Evolutionary conservation across 2,888 invertebrate species (phyloP).

Genomic region (Margaritifera margaritifera): DNA sequence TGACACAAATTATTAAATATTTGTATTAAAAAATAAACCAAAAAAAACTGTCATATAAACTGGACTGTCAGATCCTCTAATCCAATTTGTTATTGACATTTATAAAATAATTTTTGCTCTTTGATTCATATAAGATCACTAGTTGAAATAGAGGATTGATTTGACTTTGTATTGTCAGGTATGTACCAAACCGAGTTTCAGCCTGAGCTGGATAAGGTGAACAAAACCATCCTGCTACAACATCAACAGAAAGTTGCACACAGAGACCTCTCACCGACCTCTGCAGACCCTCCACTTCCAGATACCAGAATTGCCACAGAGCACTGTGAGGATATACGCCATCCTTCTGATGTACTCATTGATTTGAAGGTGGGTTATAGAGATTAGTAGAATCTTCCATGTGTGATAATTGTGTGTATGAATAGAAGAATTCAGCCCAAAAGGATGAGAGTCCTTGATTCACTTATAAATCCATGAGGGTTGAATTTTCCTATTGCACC

Average conservation of each 20-base stretch:
- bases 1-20: too few species aligned
- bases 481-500: too few species aligned
- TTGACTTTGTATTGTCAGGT: constrained; percentile 20
- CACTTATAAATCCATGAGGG: too few species aligned
- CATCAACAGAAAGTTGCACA: constrained; percentile 6
- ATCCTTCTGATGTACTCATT: constrained; percentile 48
- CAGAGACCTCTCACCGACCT: constrained; percentile 1
- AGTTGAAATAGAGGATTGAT: too few species aligned
- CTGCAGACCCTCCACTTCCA: constrained; percentile 11
- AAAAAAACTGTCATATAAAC: too few species aligned
- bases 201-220: constrained; percentile 42
- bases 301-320: constrained; percentile 17
- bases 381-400: neutral
- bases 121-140: too few species aligned
- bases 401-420: neutral
- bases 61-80: too few species aligned
- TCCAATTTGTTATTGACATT: too few species aligned
- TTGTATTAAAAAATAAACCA: too few species aligned
- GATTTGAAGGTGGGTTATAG: constrained; percentile 35
- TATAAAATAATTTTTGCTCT: too few species aligned
- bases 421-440: too few species aligned
- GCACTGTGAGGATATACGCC: constrained; percentile 33
- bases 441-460: too few species aligned
- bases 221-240: constrained; percentile 15
- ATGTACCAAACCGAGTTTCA: constrained; percentile 49